phyloP scores from a whole-genome alignment of 1,140 invertebrate genomes.

The Caenorhabditis elegans region DNA sequence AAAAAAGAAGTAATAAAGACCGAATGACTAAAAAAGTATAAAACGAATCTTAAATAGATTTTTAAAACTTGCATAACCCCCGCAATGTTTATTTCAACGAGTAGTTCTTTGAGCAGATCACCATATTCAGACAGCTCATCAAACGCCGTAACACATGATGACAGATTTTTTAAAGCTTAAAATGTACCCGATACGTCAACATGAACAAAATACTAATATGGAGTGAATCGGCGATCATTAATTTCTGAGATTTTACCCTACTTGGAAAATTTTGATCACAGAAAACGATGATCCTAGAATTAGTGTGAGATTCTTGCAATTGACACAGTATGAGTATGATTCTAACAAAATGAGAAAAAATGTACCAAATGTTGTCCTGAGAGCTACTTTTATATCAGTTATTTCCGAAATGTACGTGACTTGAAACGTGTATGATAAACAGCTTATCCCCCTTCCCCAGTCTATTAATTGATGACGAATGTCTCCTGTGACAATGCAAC shows the following conservation, averaged over 20 bases:
- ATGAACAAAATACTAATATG: neutral
- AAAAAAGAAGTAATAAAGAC: no score
- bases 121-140: neutral
- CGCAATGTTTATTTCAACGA: no score
- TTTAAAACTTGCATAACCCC: no score
- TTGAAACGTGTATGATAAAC: neutral
- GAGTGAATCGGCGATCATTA: neutral
- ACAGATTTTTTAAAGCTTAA: neutral
- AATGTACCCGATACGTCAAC: neutral
- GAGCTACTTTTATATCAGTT: neutral
- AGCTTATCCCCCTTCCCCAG: neutral
- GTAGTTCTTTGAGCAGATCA: conserved; percentile 1
- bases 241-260: neutral
- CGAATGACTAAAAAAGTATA: no score
- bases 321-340: no score
- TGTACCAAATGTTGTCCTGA: neutral
- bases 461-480: conserved; percentile 7
- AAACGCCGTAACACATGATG: neutral
- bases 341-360: neutral
- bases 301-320: no score
- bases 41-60: no score
- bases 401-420: conserved; percentile 4
- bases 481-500: neutral
- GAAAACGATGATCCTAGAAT: no score
- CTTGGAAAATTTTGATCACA: neutral